Percentiles rank a stretch among this genome's conserved stretches.
phyloP scores from a whole-genome alignment of 2,113 vertebrate genomes.

The Halcyon senegalensis region DNA sequence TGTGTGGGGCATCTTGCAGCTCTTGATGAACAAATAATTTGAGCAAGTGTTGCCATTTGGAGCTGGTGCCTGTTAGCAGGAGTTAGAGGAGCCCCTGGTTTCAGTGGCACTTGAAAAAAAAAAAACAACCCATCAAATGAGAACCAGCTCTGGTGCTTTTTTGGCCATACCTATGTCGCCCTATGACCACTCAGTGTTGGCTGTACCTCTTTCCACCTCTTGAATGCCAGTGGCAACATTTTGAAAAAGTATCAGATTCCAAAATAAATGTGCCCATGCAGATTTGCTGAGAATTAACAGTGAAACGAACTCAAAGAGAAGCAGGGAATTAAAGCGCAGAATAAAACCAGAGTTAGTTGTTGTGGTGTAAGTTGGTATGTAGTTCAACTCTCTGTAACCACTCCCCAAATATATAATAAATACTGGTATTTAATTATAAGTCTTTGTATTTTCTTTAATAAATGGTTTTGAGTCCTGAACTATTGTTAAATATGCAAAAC shows the following conservation, averaged over 20 bases:
- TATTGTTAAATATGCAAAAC: not conserved
- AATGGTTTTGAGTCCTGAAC: not conserved
- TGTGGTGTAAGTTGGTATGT: not conserved
- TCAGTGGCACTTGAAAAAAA: not conserved
- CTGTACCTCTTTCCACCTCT: not conserved
- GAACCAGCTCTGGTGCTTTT: not conserved
- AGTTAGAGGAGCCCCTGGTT: not conserved
- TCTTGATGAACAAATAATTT: not conserved
- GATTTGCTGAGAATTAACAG: not conserved
- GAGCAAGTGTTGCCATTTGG: not conserved
- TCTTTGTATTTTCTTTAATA: conserved; percentile 32
- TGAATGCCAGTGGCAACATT: not conserved
- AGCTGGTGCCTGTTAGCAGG: not conserved
- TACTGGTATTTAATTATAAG: not conserved
- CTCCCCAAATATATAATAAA: conserved; percentile 36
- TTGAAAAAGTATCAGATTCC: not conserved
- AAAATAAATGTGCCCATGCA: not conserved
- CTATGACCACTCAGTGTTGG: not conserved
- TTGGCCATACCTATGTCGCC: not conserved
- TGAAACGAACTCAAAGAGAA: no score
- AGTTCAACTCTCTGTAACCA: not conserved
- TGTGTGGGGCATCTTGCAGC: not conserved
- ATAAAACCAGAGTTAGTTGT: conserved; percentile 33
- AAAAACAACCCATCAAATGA: no score
- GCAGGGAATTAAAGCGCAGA: not conserved